Evolutionary conservation across 1,140 invertebrate genomes (phyloP), one percentile per base, ranked within the genome.

Genomic region (Drosophila leontia): DNA sequence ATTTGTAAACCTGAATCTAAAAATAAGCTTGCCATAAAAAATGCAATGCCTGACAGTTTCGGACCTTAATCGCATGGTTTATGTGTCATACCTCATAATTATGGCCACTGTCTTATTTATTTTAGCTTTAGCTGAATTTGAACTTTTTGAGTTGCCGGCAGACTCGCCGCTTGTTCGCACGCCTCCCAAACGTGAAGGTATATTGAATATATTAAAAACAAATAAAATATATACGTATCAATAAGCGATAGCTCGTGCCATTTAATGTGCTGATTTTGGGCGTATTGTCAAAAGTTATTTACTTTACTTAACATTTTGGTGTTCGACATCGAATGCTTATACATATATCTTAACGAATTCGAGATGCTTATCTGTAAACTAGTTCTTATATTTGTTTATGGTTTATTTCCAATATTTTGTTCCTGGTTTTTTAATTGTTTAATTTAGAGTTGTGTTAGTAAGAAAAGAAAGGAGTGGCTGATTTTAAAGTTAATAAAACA

Each of bases 171-270:
- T 12, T 19, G n/a, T 34, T 58, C 69, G 17, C 44, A 42, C 45
- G 44, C 32, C 13, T 42, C 6, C 11, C 15, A 50, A 71, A 15
- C 34, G 19, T 26, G 8, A 32, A 59, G 58, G 11, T 34, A 39
- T 42, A 19, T 34, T 19, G 75, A 50, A 78, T 78, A 50, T 62
- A 45, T 60, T 58, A 78, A 78, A 76, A 56, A 11, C 47, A 13
- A 59, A 67, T 44, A 57, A 76, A 55, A 55, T 23, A 8, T 75
- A 44, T 56, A 45, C 23, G 15, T 53, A 68, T 53, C 58, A 75
- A 71, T 65, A 67, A 64, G 32, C 70, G 61, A 88, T 74, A 88
- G 82, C 84, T 75, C 68, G 80, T 84, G 68, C 57, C 62, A 47
- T 68, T 61, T 74, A 69, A 84, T 53, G 80, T 48, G 45, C 45